Percentiles rank a stretch among this genome's conserved stretches.
phyloP scores from a whole-genome alignment of 2,113 vertebrate species.

The Misgurnus mizolepis region DNA sequence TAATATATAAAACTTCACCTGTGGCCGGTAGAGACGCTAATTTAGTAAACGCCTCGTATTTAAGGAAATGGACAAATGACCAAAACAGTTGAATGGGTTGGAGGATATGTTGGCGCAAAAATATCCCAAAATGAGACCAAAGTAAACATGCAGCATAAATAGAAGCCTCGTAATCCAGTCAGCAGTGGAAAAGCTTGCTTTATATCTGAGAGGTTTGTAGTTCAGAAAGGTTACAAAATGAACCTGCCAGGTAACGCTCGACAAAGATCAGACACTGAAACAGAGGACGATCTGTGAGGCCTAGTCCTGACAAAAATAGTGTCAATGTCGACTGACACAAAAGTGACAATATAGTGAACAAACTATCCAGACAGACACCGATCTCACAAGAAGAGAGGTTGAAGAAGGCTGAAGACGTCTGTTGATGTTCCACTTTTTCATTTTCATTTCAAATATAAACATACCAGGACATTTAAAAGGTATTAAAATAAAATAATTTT shows the following conservation, averaged over 20 bases:
- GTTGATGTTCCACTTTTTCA: not conserved
- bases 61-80: too few relatives aligned
- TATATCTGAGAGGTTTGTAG: constrained; percentile 39
- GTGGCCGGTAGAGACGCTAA: too few relatives aligned
- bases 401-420: constrained; percentile 35
- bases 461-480: not conserved
- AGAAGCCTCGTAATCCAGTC: constrained; percentile 1
- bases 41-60: too few relatives aligned
- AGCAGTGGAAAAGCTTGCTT: constrained; percentile 16
- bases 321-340: not conserved
- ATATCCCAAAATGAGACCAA: too few relatives aligned
- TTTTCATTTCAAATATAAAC: not conserved
- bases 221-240: constrained; percentile 11
- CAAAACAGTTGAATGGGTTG: too few relatives aligned
- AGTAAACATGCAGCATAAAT: too few relatives aligned
- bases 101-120: too few relatives aligned
- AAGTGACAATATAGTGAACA: not conserved
- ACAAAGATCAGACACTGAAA: not conserved
- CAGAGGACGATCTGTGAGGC: not conserved
- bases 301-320: not conserved
- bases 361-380: too few relatives aligned
- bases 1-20: too few relatives aligned
- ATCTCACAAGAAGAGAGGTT: constrained; percentile 34
- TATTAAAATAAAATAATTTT: too few relatives aligned
- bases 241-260: constrained; percentile 27